Evolutionary conservation across 2,797 vertebrate species (phyloP).

Genomic region (Cossypha polioptera): DNA sequence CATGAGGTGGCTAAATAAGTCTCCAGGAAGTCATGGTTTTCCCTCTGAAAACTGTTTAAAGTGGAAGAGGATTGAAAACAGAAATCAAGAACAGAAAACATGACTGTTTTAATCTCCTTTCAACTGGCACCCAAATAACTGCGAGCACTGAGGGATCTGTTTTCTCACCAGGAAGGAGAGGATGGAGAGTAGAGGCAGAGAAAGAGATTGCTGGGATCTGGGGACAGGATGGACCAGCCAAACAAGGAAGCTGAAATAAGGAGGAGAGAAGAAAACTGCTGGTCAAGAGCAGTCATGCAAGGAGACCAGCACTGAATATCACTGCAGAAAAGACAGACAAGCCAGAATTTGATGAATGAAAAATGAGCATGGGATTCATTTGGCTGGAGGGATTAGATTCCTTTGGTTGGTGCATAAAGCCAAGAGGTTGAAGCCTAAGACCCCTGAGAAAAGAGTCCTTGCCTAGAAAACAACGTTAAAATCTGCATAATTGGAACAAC

Average conservation of each 20-base stretch:
- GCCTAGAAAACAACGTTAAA: neutral
- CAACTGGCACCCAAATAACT: neutral
- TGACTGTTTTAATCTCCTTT: neutral
- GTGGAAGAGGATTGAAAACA: neutral
- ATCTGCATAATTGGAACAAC: neutral
- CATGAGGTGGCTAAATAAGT: neutral
- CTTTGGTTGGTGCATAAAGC: neutral
- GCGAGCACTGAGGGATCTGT: neutral
- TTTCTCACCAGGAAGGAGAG: neutral
- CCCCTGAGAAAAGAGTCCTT: neutral
- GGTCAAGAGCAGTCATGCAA: neutral
- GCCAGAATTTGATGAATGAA: neutral
- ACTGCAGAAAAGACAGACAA: neutral
- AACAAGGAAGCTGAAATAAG: neutral
- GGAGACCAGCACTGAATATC: neutral
- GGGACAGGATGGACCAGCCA: neutral
- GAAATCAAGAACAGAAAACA: neutral
- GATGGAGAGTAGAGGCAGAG: accelerated
- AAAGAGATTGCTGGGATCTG: neutral
- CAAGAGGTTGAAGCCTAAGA: neutral
- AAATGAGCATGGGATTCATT: neutral
- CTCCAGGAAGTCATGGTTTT: neutral
- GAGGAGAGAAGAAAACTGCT: neutral
- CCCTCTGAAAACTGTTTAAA: neutral
- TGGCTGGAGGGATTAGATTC: neutral